These are phyloP conservation scores for Tinea pellionella DNA, from an alignment of 2,888 invertebrate species.

Conservation along the genomic window DNA sequence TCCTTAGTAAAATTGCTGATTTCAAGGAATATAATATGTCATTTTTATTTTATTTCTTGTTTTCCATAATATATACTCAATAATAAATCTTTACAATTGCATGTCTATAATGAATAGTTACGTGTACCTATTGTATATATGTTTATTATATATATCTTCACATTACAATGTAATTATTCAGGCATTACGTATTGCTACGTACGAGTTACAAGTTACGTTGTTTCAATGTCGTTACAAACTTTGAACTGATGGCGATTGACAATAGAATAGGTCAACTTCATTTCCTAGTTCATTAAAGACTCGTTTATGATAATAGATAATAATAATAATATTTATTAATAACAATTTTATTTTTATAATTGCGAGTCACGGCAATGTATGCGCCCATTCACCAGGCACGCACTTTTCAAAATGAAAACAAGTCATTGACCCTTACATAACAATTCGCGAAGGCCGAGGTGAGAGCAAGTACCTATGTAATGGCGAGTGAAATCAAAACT, in stretches of 20 bases:
- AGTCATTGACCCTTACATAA: background rate
- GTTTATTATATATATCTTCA: background rate
- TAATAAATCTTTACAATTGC: background rate
- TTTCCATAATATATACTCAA: background rate
- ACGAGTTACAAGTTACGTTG: background rate
- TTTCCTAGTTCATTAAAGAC: background rate
- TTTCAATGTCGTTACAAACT: background rate
- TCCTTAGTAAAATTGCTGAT: too few species aligned
- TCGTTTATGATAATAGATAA: too few species aligned
- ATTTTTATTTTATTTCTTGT: background rate
- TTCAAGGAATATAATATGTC: too few species aligned
- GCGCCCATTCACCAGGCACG: background rate
- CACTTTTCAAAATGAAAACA: background rate
- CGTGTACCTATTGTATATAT: background rate
- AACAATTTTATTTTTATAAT: too few species aligned
- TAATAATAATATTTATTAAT: too few species aligned
- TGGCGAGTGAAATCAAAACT: background rate
- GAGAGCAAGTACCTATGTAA: background rate
- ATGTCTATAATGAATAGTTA: background rate
- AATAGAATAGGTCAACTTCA: background rate
- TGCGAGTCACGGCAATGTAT: background rate
- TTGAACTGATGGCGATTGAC: background rate
- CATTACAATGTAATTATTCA: slow-evolving; percentile 3
- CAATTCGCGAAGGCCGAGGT: background rate
- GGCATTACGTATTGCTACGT: background rate